These are phyloP conservation scores for Epirrhoe alternata DNA, from an alignment of 2,888 invertebrate genomes.

Conservation along the genomic window DNA sequence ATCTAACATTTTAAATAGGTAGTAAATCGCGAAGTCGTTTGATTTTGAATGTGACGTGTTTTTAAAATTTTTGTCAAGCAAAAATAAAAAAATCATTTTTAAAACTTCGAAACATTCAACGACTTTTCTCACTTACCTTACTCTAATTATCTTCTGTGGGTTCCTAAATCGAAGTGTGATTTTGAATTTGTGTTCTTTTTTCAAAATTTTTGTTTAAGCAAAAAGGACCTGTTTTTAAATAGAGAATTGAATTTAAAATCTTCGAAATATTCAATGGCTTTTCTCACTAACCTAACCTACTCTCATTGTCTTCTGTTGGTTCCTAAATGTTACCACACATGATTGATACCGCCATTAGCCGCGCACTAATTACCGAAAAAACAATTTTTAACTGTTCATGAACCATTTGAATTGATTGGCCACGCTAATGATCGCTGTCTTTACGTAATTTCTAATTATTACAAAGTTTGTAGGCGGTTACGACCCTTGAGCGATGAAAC, in stretches of 20 bases:
- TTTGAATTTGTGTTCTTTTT: no score
- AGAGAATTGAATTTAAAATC: background rate
- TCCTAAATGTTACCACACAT: conserved; percentile 33
- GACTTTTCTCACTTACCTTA: no score
- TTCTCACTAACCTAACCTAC: background rate
- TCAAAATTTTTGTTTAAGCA: no score
- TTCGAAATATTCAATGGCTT: background rate
- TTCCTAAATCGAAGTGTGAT: no score
- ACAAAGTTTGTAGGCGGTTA: background rate
- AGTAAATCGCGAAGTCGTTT: no score
- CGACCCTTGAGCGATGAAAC: background rate
- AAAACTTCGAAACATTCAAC: no score
- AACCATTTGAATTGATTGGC: conserved; percentile 37
- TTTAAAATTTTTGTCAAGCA: no score
- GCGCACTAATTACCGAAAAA: conserved; percentile 40
- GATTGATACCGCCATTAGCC: conserved; percentile 51
- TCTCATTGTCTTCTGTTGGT: conserved; percentile 8
- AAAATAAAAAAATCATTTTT: no score
- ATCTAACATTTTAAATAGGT: no score
- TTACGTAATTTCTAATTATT: conserved; percentile 22
- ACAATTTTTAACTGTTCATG: conserved; percentile 33
- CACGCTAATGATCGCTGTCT: conserved; percentile 39
- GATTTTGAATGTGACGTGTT: no score
- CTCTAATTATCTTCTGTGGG: no score
- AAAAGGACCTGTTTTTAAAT: no score